These are phyloP conservation scores for Penelope pileata DNA, from an alignment of 2,113 vertebrate genomes.

Conservation along the genomic window DNA sequence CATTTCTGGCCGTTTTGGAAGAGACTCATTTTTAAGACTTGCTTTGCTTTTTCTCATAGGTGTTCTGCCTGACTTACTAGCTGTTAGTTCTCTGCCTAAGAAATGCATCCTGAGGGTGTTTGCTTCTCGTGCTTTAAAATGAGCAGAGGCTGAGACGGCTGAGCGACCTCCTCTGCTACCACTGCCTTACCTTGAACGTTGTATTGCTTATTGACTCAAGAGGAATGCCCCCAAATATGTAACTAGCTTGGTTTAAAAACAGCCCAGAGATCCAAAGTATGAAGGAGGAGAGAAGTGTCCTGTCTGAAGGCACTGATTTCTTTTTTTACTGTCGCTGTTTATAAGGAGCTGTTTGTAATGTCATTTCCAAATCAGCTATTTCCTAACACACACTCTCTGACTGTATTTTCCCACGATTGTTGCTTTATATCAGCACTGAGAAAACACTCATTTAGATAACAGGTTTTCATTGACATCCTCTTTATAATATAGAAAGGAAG, in stretches of 20 bases:
- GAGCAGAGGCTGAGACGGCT: background rate
- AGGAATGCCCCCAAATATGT: background rate
- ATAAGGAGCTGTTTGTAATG: background rate
- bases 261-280: constrained; percentile 20
- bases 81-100: background rate
- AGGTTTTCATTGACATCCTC: constrained; percentile 48
- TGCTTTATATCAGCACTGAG: constrained; percentile 36
- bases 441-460: constrained; percentile 64
- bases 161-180: constrained; percentile 12
- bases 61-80: constrained; percentile 6
- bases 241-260: background rate
- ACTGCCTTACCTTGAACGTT: background rate
- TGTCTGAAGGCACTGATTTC: constrained; percentile 40
- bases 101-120: background rate
- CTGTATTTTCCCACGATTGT: constrained; percentile 47
- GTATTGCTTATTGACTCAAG: background rate
- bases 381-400: constrained; percentile 30
- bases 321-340: background rate
- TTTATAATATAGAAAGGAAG: constrained; percentile 59
- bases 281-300: constrained; percentile 14
- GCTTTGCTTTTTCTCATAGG: background rate
- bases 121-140: background rate
- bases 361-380: constrained; percentile 14
- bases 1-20: background rate
- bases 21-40: background rate